A percentile compares a stretch with the other conserved stretches of the same genome.
These are phyloP conservation scores for Periplaneta americana DNA, from an alignment of 1,140 invertebrate species.

Conservation along the genomic window DNA sequence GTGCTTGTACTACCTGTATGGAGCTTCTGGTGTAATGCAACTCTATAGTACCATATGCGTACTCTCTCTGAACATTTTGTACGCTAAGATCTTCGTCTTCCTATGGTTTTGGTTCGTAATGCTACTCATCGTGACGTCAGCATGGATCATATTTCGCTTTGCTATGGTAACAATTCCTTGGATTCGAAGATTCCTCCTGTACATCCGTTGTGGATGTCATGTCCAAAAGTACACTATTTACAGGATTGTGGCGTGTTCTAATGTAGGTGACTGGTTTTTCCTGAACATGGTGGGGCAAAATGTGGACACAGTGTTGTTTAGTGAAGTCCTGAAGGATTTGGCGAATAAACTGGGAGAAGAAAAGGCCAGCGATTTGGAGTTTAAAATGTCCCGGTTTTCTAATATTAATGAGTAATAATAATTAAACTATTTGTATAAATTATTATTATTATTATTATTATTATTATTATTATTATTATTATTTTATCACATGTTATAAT, in stretches of 20 bases:
- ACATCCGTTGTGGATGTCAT: slow-evolving; percentile 68
- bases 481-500: too few relatives aligned
- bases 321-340: slow-evolving; percentile 62
- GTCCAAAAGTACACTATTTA: slow-evolving; percentile 60
- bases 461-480: too few relatives aligned
- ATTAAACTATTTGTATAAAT: too few relatives aligned
- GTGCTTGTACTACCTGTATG: slow-evolving; percentile 86
- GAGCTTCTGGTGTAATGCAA: slow-evolving; percentile 84
- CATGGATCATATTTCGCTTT: slow-evolving; percentile 77
- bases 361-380: too few relatives aligned
- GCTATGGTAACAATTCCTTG: slow-evolving; percentile 71
- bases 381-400: too few relatives aligned
- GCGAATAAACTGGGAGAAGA: slow-evolving; percentile 52
- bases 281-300: slow-evolving; percentile 79
- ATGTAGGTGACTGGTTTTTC: slow-evolving; percentile 81
- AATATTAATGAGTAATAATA: too few relatives aligned
- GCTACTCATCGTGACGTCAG: slow-evolving; percentile 63
- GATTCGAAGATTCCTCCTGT: slow-evolving; percentile 74
- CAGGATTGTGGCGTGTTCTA: slow-evolving; percentile 58
- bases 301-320: slow-evolving; percentile 72
- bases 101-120: slow-evolving; percentile 88
- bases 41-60: slow-evolving; percentile 79
- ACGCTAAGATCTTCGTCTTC: slow-evolving; percentile 92
- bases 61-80: slow-evolving; percentile 84
- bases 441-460: too few relatives aligned